Percentiles rank a stretch among this genome's conserved stretches.
These are phyloP conservation scores for Melipona quadrifasciata DNA, from an alignment of 1,140 invertebrate genomes.

Conservation along the genomic window DNA sequence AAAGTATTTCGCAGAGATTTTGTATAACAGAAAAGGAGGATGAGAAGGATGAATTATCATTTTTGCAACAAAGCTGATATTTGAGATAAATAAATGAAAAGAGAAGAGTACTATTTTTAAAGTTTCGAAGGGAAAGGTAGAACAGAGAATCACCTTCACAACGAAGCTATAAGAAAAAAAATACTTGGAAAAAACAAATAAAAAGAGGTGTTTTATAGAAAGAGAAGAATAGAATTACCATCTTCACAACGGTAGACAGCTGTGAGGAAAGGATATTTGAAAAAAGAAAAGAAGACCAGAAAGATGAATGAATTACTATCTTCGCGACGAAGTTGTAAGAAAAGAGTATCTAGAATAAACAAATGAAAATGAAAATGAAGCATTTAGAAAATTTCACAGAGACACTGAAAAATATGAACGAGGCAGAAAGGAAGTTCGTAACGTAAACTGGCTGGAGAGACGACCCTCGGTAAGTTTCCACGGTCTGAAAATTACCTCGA, in stretches of 20 bases:
- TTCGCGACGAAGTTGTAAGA: too few relatives aligned
- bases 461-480: background rate
- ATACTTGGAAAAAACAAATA: background rate
- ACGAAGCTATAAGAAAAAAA: background rate
- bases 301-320: too few relatives aligned
- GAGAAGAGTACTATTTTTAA: too few relatives aligned
- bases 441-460: background rate
- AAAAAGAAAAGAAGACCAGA: background rate
- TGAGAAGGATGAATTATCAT: background rate
- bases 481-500: constrained; percentile 17
- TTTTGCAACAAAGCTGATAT: too few relatives aligned
- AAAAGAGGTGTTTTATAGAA: too few relatives aligned
- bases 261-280: too few relatives aligned
- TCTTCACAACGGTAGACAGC: background rate
- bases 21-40: background rate
- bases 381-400: background rate
- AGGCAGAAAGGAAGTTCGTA: background rate
- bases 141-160: too few relatives aligned
- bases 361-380: too few relatives aligned
- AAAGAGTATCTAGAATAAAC: too few relatives aligned
- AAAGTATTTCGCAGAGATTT: background rate
- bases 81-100: too few relatives aligned
- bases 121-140: too few relatives aligned
- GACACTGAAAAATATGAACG: background rate
- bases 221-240: background rate